Base-by-base conservation (phyloP, 1,140 invertebrate genomes). In the Euwallacea similis region DNA sequence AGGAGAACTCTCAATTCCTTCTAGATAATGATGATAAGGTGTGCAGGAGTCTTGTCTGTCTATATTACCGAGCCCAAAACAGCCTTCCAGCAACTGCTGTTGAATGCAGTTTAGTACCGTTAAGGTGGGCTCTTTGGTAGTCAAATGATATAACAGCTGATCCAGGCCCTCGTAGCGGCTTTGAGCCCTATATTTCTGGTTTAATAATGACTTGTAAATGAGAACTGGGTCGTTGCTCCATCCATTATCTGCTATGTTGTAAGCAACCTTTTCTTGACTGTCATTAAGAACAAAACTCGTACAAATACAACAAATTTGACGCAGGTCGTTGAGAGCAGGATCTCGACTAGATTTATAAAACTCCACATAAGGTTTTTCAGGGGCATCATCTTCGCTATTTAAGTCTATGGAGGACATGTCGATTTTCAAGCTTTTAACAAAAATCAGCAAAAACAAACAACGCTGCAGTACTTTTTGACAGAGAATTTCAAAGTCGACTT, bases 1-100 rank as follows among this genome's bases (percentile, higher is more conserved):
- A 0, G 82, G 82, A 7, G 83, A 78, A 11, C 84, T 80, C 72
- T 82, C 76, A 21, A 86, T 82, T 44, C 80, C 80, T 66, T 86
- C 84, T 53, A 85, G 73, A 76, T 87, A 86, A 76, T 87, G 85
- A 67, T 81, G 78, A 9, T 84, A 77, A 66, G 84, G 81, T 6
- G 78, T 76, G 53, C 74, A 77, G 62, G 76, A 67, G 64, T 79
- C 76, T 54, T 81, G 77, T 69, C 63, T 66, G 66, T 81, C 78
- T 7, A 84, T 76, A 60, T 81, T 80, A 60, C 83, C 83, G 21
- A 88, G 80, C 16, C 86, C 85, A 78, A 88, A 89, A 79, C 85
- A 88, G 10, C 87, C 87, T 64, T 85, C 82, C 42, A 89, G 76
- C 2, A 89, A 79, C 78, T 88, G 86, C 44, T 88, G 83, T 72